Evolutionary conservation across 2,113 vertebrate genomes (phyloP), one percentile per base, ranked within the genome.

Genomic region (Entelurus aequoreus): DNA sequence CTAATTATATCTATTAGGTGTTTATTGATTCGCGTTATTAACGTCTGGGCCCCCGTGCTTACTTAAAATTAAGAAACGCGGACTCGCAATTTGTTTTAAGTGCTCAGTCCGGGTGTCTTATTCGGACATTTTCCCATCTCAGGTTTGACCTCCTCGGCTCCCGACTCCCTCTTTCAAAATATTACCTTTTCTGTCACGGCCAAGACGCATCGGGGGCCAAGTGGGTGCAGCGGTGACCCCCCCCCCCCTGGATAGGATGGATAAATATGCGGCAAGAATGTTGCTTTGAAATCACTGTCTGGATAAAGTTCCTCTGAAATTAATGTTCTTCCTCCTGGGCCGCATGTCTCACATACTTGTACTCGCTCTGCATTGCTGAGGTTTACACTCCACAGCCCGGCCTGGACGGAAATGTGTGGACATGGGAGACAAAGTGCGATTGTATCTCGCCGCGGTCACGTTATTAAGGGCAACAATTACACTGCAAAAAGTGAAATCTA

Each of bases 1-100:
- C 47, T 66, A 77, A 87, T 87, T 80, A 86, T 73, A 66, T 79
- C 75, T 65, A 21, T 65, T 72, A 65, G 65, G 75, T 88, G 78
- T 85, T 76, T 86, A 73, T 88, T 86, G 71, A 86, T 85, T 85
- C 85, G 85, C 83, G 84, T 87, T 66, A 81, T 80, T 68, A 63
- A 47, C 44, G 63, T 66, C 80, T 87, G 84, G 80, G 3, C 62
- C 50, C 80, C 11, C 70, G 77, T 64, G 81, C 71, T 69, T 66
- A 75, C 84, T 81, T 86, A 80, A 84, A 85, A 83, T 85, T 76
- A 85, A 72, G 56, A 77, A 19, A 73, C 68, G 57, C 80, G 21
- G 64, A 64, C 19, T 69, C 80, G 75, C 75, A 69, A 82, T 86
- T 80, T 84, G 82, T 85, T 85, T 83, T 54, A 76, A 72, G 62